phyloP scores from a whole-genome alignment of 2,888 invertebrate genomes.

The Flabesymbios commensalis region DNA sequence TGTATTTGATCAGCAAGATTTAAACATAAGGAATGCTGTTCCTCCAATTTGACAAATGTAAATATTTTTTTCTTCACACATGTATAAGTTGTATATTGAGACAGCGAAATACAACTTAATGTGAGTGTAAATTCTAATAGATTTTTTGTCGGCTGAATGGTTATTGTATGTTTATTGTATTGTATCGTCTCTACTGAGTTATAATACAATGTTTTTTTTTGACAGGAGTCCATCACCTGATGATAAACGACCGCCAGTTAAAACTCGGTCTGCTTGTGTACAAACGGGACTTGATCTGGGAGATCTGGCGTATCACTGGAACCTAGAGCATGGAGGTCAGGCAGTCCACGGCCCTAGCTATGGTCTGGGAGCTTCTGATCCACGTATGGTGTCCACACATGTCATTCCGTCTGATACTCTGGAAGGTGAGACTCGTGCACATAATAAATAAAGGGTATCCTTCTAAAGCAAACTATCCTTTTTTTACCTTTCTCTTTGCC shows the following conservation, averaged over 20 bases:
- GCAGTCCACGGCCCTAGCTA: conserved; percentile 36
- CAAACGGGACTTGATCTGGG: conserved; percentile 46
- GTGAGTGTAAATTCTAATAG: too few species aligned
- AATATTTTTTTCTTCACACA: too few species aligned
- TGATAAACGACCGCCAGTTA: conserved; percentile 1
- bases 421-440: conserved; percentile 41
- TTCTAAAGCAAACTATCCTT: not conserved
- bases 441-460: not conserved
- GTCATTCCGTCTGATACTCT: conserved; percentile 54
- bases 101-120: too few species aligned
- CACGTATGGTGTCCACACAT: conserved; percentile 54
- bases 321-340: conserved; percentile 41
- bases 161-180: not conserved
- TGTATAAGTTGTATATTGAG: too few species aligned
- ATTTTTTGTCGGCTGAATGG: not conserved
- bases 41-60: too few species aligned
- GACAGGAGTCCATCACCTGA: conserved; percentile 2
- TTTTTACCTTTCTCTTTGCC: not conserved
- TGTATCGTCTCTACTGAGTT: not conserved
- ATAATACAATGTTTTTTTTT: not conserved
- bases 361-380: conserved; percentile 50
- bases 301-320: conserved; percentile 49
- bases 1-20: too few species aligned
- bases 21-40: too few species aligned
- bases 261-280: conserved; percentile 38